Percentiles rank a stretch among this genome's conserved stretches.
Evolutionary conservation across 1,140 invertebrate genomes (phyloP).

Genomic region (Micrasema longulum): DNA sequence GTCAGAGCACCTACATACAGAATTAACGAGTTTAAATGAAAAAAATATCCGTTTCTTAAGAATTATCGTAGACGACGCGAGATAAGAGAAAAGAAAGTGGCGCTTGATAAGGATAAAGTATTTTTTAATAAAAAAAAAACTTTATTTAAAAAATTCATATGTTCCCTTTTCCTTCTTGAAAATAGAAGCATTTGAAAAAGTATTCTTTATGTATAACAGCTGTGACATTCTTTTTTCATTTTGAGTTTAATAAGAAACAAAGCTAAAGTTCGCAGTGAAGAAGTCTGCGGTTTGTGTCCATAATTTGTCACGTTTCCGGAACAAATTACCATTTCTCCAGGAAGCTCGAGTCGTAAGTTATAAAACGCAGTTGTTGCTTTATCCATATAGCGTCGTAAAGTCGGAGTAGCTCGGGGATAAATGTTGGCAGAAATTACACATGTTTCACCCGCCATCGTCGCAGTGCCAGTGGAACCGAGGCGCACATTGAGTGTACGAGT

Average conservation of each 20-base stretch:
- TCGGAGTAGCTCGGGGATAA: conserved; percentile 3
- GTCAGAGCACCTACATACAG: not conserved
- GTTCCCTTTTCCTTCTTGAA: no score
- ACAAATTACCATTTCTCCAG: conserved; percentile 38
- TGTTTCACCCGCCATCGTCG: conserved; percentile 8
- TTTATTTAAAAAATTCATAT: no score
- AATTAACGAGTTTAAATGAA: conserved; percentile 10
- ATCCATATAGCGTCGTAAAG: not conserved
- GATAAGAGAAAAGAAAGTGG: not conserved
- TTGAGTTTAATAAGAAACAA: conserved; percentile 9
- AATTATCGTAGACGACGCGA: not conserved
- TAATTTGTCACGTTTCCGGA: conserved; percentile 36
- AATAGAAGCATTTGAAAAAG: no score
- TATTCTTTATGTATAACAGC: no score
- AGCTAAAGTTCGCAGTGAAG: conserved; percentile 9
- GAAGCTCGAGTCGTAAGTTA: conserved; percentile 34
- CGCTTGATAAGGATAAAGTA: conserved; percentile 1
- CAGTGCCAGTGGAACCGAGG: not conserved
- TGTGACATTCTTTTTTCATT: not conserved
- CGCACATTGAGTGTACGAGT: no score
- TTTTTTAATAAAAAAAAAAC: no score
- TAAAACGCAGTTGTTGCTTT: conserved; percentile 31
- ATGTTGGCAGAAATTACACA: conserved; percentile 32
- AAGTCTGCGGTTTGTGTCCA: conserved; percentile 16
- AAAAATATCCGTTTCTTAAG: conserved; percentile 19